These are phyloP conservation scores for Atta colombica DNA, from an alignment of 1,140 invertebrate genomes.

Conservation along the genomic window DNA sequence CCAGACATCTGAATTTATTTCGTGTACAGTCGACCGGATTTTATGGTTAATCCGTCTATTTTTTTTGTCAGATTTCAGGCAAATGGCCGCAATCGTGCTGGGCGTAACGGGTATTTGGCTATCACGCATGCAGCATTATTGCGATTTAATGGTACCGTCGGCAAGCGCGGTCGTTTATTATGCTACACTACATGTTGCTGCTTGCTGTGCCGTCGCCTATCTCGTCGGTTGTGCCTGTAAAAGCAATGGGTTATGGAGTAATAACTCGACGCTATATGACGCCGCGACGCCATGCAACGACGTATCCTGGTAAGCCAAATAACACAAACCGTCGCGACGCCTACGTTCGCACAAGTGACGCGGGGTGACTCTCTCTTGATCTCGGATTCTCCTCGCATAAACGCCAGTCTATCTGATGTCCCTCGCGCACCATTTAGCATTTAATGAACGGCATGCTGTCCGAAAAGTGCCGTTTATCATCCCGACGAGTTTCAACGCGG, in stretches of 20 bases:
- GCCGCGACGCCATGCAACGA: neutral
- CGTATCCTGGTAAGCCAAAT: constrained; percentile 49
- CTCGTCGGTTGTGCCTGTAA: constrained; percentile 63
- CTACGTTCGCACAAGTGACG: constrained; percentile 45
- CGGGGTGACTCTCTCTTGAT: neutral
- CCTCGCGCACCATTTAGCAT: constrained; percentile 67
- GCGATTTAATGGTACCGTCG: constrained; percentile 53
- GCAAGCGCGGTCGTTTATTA: constrained; percentile 64
- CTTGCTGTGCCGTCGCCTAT: constrained; percentile 56
- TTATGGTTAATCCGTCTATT: constrained; percentile 28
- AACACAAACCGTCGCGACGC: constrained; percentile 35
- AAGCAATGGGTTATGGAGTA: constrained; percentile 74
- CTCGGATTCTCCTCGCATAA: constrained; percentile 35
- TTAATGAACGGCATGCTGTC: constrained; percentile 59
- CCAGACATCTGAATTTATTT: constrained; percentile 24
- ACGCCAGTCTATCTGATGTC: constrained; percentile 64
- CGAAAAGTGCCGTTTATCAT: constrained; percentile 64
- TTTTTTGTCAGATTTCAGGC: constrained; percentile 4
- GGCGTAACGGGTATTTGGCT: constrained; percentile 26
- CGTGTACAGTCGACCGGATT: neutral
- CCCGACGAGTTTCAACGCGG: neutral
- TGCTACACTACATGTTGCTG: constrained; percentile 65
- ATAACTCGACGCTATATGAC: constrained; percentile 63
- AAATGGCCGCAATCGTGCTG: constrained; percentile 8
- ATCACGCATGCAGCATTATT: constrained; percentile 51